Conservation (phyloP, 2,888 invertebrate genomes). For the Ophion costatus region DNA sequence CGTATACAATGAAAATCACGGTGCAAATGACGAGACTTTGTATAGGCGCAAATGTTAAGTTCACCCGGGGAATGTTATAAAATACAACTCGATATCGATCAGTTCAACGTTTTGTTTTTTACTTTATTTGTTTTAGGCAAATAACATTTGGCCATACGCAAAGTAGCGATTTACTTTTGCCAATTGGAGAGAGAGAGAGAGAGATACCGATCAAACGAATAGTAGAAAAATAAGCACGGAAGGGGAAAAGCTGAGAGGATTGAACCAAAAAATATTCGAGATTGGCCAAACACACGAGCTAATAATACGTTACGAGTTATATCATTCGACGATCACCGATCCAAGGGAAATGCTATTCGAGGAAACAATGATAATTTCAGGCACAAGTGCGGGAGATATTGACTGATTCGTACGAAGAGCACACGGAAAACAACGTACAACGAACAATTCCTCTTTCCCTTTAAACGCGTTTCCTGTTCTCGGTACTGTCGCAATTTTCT, state of each 20-base stretch:
- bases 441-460: conserved; percentile 7
- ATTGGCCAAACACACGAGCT: conserved; percentile 8
- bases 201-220: conserved; percentile 6
- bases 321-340: conserved; percentile 15
- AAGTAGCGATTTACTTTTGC: conserved; percentile 38
- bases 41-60: conserved; percentile 36
- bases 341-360: conserved; percentile 11
- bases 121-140: conserved; percentile 13
- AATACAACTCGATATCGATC: conserved; percentile 55
- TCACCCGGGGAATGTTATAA: conserved; percentile 61
- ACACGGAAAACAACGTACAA: conserved; percentile 43
- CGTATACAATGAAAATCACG: conserved; percentile 20
- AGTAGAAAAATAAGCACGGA: conserved; percentile 23
- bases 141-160: conserved; percentile 13
- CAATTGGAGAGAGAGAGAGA: conserved; percentile 10
- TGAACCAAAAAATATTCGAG: background rate
- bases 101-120: conserved; percentile 39
- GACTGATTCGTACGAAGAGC: conserved; percentile 46
- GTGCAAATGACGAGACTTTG: conserved; percentile 26
- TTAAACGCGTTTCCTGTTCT: conserved; percentile 22
- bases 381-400: conserved; percentile 48
- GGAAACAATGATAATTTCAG: conserved; percentile 43
- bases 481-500: background rate
- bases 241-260: background rate
- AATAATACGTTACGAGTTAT: conserved; percentile 30